Conservation (phyloP, 2,888 invertebrate genomes). For the Oscheius sp. region DNA sequence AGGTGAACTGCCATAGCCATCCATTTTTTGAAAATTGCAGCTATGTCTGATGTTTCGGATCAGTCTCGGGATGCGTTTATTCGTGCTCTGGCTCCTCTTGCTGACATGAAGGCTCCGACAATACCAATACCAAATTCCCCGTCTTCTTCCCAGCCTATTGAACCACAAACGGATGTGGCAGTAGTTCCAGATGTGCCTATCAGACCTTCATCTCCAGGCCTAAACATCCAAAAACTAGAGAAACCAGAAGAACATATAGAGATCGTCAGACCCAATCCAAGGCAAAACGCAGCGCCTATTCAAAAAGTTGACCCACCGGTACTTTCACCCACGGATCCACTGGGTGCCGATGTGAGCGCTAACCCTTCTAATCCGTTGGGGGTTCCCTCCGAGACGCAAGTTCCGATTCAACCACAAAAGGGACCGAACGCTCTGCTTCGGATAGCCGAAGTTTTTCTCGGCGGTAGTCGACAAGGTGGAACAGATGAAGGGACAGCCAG, state of each 20-base stretch:
- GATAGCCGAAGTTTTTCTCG: constrained; percentile 31
- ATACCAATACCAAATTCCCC: neutral
- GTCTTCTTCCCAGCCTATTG: neutral
- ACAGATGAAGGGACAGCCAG: constrained; percentile 24
- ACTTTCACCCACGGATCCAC: neutral
- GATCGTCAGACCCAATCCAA: constrained; percentile 1
- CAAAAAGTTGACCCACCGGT: neutral
- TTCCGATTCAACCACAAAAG: constrained; percentile 4
- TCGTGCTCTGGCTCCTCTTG: constrained; percentile 42
- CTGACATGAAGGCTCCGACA: constrained; percentile 14
- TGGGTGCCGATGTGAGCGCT: neutral
- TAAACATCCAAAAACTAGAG: constrained; percentile 24
- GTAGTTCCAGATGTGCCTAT: neutral
- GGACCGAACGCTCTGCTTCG: constrained; percentile 19
- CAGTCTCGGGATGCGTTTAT: constrained; percentile 48
- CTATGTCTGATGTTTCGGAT: constrained; percentile 42
- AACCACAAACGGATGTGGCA: neutral
- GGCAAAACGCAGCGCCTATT: constrained; percentile 1
- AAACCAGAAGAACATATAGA: constrained; percentile 4
- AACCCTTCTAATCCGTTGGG: constrained; percentile 25
- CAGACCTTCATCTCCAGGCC: constrained; percentile 8
- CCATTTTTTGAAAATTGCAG: constrained; percentile 33
- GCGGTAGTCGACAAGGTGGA: constrained; percentile 23
- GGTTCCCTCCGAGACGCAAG: neutral
- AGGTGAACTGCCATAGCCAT: neutral